Conservation (phyloP, 2,888 invertebrate species). For the Drosophila demipolita region DNA sequence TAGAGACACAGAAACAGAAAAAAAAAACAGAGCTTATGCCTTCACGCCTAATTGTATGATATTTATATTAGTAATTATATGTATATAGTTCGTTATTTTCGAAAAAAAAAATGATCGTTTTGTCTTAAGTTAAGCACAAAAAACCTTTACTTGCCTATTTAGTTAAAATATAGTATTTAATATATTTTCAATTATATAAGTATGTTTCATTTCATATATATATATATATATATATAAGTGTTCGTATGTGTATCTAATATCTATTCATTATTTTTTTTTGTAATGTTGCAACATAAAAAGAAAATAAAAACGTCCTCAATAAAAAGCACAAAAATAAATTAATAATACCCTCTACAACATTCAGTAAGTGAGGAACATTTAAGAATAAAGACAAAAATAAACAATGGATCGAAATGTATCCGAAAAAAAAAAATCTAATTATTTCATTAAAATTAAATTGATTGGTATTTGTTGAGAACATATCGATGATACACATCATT, state of each 20-base stretch:
- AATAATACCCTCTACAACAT: constrained; percentile 52
- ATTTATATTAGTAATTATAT: constrained; percentile 32
- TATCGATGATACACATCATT: constrained; percentile 37
- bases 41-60: constrained; percentile 53
- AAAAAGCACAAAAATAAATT: constrained; percentile 69
- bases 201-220: constrained; percentile 21
- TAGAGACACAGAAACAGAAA: constrained; percentile 64
- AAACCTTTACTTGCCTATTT: constrained; percentile 36
- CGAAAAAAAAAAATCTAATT: constrained; percentile 26
- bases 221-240: constrained; percentile 8
- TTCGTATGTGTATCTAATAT: constrained; percentile 15
- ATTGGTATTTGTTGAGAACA: constrained; percentile 60
- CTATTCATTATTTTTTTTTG: constrained; percentile 20
- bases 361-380: constrained; percentile 72
- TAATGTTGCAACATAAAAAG: constrained; percentile 41
- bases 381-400: constrained; percentile 52
- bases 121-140: constrained; percentile 66
- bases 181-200: constrained; percentile 32
- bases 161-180: constrained; percentile 41
- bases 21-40: constrained; percentile 72
- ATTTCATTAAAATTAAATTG: constrained; percentile 29
- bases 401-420: not conserved
- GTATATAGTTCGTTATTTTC: constrained; percentile 55
- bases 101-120: constrained; percentile 57
- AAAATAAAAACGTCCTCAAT: constrained; percentile 52